A percentile compares a stretch with the other conserved stretches of the same genome.
Evolutionary conservation across 2,797 vertebrate genomes (phyloP).

Genomic region (Parauchenoglanis punctatus): DNA sequence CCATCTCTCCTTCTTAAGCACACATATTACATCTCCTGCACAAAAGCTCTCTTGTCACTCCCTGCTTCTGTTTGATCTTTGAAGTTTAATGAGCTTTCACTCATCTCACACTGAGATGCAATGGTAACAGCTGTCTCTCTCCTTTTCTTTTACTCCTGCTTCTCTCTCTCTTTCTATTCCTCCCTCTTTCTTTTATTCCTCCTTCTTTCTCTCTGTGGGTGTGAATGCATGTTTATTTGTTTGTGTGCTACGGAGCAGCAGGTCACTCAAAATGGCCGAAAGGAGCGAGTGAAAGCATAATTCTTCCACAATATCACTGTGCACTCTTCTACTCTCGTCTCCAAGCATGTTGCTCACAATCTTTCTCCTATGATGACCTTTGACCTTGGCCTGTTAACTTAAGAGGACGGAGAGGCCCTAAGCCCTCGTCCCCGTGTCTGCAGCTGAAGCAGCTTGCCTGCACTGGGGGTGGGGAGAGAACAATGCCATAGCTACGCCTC

Average conservation of each 20-base stretch:
- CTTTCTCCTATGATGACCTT: constrained; percentile 61
- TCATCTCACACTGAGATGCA: constrained; percentile 60
- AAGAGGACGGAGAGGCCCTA: constrained; percentile 62
- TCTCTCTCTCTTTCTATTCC: not conserved
- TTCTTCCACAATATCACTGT: not conserved
- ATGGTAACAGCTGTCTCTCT: constrained; percentile 59
- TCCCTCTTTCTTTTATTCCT: constrained; percentile 31
- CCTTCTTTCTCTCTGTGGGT: constrained; percentile 43
- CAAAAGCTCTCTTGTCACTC: constrained; percentile 55
- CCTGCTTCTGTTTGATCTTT: constrained; percentile 59
- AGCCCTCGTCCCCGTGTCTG: constrained; percentile 56
- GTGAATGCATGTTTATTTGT: constrained; percentile 49
- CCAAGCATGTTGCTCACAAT: constrained; percentile 49
- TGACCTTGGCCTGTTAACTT: constrained; percentile 67
- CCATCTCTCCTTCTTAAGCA: constrained; percentile 37
- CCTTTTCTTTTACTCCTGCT: constrained; percentile 24
- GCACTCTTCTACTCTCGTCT: constrained; percentile 4
- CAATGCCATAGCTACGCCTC: constrained; percentile 48
- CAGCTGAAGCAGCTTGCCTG: constrained; percentile 61
- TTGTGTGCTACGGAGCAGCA: constrained; percentile 41
- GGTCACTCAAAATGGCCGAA: constrained; percentile 9
- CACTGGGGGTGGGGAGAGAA: constrained; percentile 47
- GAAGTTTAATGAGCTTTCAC: constrained; percentile 63
- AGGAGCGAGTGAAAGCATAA: not conserved
- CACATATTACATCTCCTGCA: constrained; percentile 54